These are phyloP conservation scores for Dreissena polymorpha DNA, from an alignment of 1,140 invertebrate genomes.

Conservation along the genomic window DNA sequence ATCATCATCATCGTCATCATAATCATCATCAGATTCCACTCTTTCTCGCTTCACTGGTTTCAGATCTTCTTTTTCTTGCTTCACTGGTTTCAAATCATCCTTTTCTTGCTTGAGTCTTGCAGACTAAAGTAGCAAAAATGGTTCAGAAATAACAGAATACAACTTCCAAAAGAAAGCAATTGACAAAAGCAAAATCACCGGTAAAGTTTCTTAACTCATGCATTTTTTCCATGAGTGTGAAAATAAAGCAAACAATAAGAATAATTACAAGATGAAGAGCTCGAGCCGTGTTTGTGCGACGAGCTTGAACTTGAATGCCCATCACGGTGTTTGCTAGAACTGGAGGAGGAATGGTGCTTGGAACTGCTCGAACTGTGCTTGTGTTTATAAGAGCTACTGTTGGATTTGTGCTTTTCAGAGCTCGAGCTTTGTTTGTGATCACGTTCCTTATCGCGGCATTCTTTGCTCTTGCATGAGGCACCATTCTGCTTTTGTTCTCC, in stretches of 20 bases:
- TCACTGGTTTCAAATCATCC: conserved; percentile 42
- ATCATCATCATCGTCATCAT: too few relatives aligned
- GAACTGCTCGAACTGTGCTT: conserved; percentile 42
- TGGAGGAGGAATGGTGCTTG: conserved; percentile 51
- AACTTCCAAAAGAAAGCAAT: background rate
- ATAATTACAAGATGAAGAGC: conserved; percentile 82
- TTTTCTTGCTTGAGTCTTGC: conserved; percentile 55
- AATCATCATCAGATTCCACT: conserved; percentile 80
- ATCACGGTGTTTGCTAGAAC: conserved; percentile 81
- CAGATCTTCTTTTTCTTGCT: conserved; percentile 50
- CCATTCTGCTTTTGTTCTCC: conserved; percentile 42
- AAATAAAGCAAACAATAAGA: background rate
- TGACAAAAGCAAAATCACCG: conserved; percentile 5
- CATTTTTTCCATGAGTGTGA: background rate
- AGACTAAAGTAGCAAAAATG: too few relatives aligned
- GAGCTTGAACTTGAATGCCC: conserved; percentile 52
- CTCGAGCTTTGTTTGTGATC: conserved; percentile 80
- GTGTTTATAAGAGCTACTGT: conserved; percentile 30
- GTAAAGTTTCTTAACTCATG: conserved; percentile 10
- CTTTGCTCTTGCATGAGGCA: conserved; percentile 43
- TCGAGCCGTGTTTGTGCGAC: conserved; percentile 55
- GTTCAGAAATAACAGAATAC: conserved; percentile 11
- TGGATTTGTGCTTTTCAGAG: conserved; percentile 72
- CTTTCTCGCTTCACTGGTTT: conserved; percentile 59
- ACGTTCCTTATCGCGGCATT: conserved; percentile 76